Evolutionary conservation across 1,140 invertebrate genomes (phyloP).

Genomic region (Pseudomyrmex pallidus): DNA sequence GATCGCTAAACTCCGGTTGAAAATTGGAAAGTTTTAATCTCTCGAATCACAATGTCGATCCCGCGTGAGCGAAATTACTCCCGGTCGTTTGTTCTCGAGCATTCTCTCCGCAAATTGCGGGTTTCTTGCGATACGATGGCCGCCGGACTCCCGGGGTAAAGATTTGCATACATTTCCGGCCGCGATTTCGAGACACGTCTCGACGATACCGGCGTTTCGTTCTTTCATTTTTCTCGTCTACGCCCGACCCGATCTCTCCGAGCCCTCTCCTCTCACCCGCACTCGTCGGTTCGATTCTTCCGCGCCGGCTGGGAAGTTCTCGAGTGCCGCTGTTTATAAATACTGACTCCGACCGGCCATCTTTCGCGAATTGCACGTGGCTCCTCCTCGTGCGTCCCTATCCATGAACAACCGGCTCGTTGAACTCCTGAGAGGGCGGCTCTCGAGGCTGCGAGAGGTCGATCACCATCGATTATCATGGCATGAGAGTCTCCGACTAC

Average conservation of each 20-base stretch:
- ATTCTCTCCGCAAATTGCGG: slow-evolving; percentile 38
- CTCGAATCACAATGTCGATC: slow-evolving; percentile 48
- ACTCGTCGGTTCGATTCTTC: slow-evolving; percentile 63
- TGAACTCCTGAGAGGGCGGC: slow-evolving; percentile 74
- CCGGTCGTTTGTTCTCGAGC: not conserved
- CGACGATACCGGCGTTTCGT: slow-evolving; percentile 34
- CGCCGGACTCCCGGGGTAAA: slow-evolving; percentile 38
- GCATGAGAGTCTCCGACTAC: slow-evolving; percentile 66
- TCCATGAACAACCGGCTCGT: slow-evolving; percentile 74
- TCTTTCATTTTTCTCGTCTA: slow-evolving; percentile 41
- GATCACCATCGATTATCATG: slow-evolving; percentile 75
- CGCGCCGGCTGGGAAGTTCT: slow-evolving; percentile 59
- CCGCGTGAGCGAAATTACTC: slow-evolving; percentile 53
- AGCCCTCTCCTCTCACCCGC: slow-evolving; percentile 30
- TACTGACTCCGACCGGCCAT: slow-evolving; percentile 65
- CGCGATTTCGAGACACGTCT: slow-evolving; percentile 40
- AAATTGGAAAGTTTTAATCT: slow-evolving; percentile 62
- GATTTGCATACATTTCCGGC: slow-evolving; percentile 47
- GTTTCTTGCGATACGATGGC: slow-evolving; percentile 41
- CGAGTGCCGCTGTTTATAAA: slow-evolving; percentile 69
- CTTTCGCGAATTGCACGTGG: slow-evolving; percentile 76
- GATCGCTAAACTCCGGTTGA: slow-evolving; percentile 42
- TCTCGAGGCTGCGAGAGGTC: slow-evolving; percentile 71
- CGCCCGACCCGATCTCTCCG: not conserved
- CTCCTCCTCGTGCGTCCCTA: slow-evolving; percentile 61